Evolutionary conservation across 2,113 vertebrate genomes (phyloP), one percentile per base, ranked within the genome.

Genomic region (Podiceps cristatus): DNA sequence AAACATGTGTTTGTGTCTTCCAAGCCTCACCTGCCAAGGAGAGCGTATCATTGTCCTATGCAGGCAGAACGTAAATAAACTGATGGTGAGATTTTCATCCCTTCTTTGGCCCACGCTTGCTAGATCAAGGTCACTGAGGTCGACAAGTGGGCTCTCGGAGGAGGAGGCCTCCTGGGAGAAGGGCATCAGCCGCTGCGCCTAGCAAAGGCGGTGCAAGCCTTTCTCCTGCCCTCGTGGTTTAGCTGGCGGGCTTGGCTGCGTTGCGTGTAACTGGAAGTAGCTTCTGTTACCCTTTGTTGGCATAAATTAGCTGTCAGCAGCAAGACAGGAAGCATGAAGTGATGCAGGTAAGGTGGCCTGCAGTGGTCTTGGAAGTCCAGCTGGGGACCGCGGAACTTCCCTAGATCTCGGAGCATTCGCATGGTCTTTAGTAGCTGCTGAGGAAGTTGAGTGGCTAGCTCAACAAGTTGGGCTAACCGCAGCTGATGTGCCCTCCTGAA

Each of bases 1-100:
- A 84, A 88, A 86, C 24, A 71, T 94, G 68, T 96, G 78, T 94
- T 96, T 98, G 86, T 96, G 79, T 90, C 96, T 97, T 93, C 15
- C 86, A 17, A 94, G 93, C 97, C 90, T 95, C 90, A n/a, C 93
- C 82, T 59, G 88, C 66, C 59, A 77, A 83, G 93, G 95, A 95
- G 94, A 92, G 59, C 91, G 62, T 91, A 78, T 72, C 56, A 49
- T 94, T 96, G 96, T 24, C 94, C 94, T 86, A 15, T 89, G 90
- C 13, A 53, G 86, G 78, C 63, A 85, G 85, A 86, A 83, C 91
- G 85, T 88, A 88, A 95, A 93, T 79, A 59, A 95, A 89, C 73
- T 18, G 27, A 72, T 73, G 83, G 25, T 63, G 83, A 40, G 83
- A 75, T 81, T 35, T 25, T 16, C 29, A 13, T 53, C 55, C 62